Conservation (phyloP, 2,888 invertebrate genomes). For the Marronus borbonicus region DNA sequence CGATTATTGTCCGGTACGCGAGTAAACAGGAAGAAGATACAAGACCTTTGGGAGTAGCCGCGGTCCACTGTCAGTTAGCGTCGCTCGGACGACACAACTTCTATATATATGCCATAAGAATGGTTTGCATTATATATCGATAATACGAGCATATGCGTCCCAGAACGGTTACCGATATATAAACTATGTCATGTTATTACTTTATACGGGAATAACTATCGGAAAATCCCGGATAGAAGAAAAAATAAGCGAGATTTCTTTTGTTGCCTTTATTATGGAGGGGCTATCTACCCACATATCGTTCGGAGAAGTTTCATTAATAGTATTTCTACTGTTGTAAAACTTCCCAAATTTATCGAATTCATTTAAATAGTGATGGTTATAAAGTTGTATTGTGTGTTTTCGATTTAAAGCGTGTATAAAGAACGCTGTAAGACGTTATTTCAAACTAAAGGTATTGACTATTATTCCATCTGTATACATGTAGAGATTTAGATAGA, state of each 20-base stretch:
- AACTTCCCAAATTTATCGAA: too few relatives aligned
- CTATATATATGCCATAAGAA: conserved; percentile 49
- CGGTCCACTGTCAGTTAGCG: conserved; percentile 58
- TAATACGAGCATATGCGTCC: conserved; percentile 51
- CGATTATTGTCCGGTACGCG: conserved; percentile 62
- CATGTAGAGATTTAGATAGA: too few relatives aligned
- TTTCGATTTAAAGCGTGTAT: too few relatives aligned
- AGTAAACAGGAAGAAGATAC: conserved; percentile 62
- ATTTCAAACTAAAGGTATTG: too few relatives aligned
- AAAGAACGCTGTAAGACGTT: too few relatives aligned
- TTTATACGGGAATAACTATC: conserved; percentile 48
- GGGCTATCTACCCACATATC: not conserved
- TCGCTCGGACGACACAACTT: conserved; percentile 56
- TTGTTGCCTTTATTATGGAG: conserved; percentile 21
- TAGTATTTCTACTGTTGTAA: too few relatives aligned
- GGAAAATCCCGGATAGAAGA: conserved; percentile 24
- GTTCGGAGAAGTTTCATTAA: too few relatives aligned
- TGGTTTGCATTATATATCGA: conserved; percentile 58
- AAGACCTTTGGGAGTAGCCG: conserved; percentile 58
- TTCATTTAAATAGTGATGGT: too few relatives aligned
- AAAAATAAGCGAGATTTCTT: conserved; percentile 42
- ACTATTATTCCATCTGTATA: too few relatives aligned
- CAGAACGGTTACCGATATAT: conserved; percentile 40
- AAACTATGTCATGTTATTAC: conserved; percentile 49
- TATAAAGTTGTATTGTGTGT: too few relatives aligned